phyloP scores from a whole-genome alignment of 2,797 vertebrate species.

The Sylvilagus floridanus region DNA sequence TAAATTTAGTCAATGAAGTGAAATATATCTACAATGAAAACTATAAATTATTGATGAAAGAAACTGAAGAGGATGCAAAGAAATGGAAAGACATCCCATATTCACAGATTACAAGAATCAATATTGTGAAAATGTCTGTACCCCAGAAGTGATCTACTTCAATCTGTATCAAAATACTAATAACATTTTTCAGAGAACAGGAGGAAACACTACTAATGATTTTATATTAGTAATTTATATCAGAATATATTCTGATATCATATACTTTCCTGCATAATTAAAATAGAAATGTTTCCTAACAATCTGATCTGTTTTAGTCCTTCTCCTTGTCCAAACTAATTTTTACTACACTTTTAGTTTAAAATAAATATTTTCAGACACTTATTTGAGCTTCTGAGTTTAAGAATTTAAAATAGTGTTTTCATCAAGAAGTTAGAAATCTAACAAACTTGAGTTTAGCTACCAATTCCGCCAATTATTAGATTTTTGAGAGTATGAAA shows the following conservation, averaged over 20 bases:
- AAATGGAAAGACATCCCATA: no score
- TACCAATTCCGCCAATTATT: background rate
- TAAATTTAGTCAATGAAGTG: no score
- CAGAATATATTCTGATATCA: background rate
- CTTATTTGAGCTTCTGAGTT: background rate
- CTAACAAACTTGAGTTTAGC: background rate
- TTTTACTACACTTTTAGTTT: background rate
- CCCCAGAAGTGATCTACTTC: no score
- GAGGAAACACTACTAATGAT: no score
- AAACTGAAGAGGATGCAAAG: no score
- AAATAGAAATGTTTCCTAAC: background rate
- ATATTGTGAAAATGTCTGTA: no score
- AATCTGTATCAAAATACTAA: no score
- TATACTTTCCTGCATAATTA: background rate
- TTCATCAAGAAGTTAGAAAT: background rate
- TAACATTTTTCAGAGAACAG: no score
- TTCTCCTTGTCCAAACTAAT: background rate
- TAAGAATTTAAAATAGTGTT: background rate
- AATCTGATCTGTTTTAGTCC: background rate
- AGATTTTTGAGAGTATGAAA: background rate
- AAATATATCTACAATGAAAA: no score
- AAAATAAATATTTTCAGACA: background rate
- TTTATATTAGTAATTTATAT: background rate
- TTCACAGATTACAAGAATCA: no score
- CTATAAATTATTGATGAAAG: no score